Evolutionary conservation across 35 echinoderm and acorn worm species (phyloP), one percentile per base, ranked within the genome.

Genomic region (Diadema setosum): DNA sequence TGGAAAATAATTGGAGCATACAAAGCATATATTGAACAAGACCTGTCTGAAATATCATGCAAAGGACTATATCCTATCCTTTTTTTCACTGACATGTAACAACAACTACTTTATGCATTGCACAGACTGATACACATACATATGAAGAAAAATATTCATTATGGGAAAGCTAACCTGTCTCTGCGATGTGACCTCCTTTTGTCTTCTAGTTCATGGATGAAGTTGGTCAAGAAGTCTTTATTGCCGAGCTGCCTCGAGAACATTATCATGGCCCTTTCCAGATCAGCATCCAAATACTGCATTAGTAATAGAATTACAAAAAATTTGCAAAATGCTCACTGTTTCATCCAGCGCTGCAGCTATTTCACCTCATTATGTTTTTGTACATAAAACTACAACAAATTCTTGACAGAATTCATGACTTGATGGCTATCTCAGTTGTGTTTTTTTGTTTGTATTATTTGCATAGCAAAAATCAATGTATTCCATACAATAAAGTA

Each of bases 181-280:
- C 87, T 96, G 12, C 80, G 74, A 12, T 88, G 74, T 8, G 87
- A 44, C 37, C 65, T 92, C 80, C 83, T 96, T 20, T 91, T 90
- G 5, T 92, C 81, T 65, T 96, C 94, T 69, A 96, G 42, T 15
- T 78, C 85, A 24, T 87, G 75, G 25, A 96, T 96, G 29, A 92
- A 91, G 1, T 81, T 83, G 52, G 88, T 44, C 4, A 96, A 57
- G 70, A 96, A 96, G 17, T 48, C 75, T 43, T 83, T 87, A 85
- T 91, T 96, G 85, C 36, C 69, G 15, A 96, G 90, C 7, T 92
- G 86, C 59, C 87, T 86, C 35, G 90, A 92, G 45, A 96, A 92
- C 42, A 87, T 82, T 21, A 75, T 61, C 94, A 96, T 96, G n/a
- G 89, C 94, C 26, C 81, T 41, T 34, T 90, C 88, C 5, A 82